Conservation (phyloP, 2,797 vertebrate species). For the Somateria mollissima region DNA sequence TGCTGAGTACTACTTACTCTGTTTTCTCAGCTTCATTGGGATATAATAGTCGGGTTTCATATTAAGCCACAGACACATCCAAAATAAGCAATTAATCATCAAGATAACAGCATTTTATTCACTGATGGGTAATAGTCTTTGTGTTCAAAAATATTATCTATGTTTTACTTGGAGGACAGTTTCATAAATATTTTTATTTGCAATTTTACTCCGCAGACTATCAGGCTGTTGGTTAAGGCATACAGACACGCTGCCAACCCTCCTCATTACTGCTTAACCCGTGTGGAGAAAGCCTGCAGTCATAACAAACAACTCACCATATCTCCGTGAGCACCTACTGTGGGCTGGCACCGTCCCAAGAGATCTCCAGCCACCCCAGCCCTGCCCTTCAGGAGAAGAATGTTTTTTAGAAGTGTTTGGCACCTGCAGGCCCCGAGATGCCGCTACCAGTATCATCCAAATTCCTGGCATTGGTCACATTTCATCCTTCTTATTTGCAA, state of each 20-base stretch:
- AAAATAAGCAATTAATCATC: constrained; percentile 2
- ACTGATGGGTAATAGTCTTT: background rate
- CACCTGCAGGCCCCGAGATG: background rate
- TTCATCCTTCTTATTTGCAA: background rate
- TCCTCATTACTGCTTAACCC: background rate
- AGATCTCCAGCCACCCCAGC: background rate
- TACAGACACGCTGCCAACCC: background rate
- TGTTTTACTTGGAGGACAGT: background rate
- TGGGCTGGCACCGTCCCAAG: background rate
- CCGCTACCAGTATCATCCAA: background rate
- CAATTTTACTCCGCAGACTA: background rate
- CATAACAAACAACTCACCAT: background rate
- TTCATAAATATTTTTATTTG: constrained; percentile 32
- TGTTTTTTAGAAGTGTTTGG: background rate
- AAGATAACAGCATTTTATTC: background rate
- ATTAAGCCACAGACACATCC: background rate
- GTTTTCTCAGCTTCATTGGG: background rate
- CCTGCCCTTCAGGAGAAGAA: rapidly evolving
- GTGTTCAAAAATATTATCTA: background rate
- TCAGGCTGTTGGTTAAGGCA: background rate
- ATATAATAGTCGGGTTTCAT: background rate
- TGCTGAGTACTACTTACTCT: background rate
- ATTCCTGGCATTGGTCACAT: background rate
- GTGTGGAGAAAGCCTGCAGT: background rate
- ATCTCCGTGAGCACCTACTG: background rate